Base-by-base conservation (phyloP, 2,888 invertebrate genomes). In the Schizotus pectinicornis region DNA sequence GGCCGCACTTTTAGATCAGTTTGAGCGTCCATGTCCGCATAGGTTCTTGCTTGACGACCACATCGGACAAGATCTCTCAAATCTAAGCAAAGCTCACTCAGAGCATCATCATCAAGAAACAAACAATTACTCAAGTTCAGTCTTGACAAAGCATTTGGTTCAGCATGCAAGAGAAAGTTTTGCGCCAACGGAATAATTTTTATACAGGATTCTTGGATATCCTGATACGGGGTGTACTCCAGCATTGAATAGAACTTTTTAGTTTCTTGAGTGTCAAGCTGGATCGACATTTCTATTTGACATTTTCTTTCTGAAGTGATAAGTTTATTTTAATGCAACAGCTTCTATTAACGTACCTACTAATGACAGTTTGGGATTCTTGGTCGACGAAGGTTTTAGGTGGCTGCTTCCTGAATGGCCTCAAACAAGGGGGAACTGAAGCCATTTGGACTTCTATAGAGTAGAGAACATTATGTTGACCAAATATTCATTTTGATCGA, bases 1-100 rank as follows among this genome's bases (percentile, higher is more conserved):
- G 74, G 74, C 8, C 50, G 39, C 5, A 73, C 74, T 3, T 50
- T 63, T 2, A 74, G 42, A 41, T 50, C 49, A 0, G 73, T 74
- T 64, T 73, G 72, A 3, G 54, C 56, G 31, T 57, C 63, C 47
- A 31, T 13, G 6, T 67, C 61, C 31, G n/a, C 14, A 39, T 38
- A 37, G 22, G 42, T 36, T 35, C 7, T 12, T 14, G 6, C 7
- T 39, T 9, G 33, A 36, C 2, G 3, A 7, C 38, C 32, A 11
- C 45, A 22, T 9, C 39, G 32, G 1, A 35, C 8, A 2, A 43
- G 22, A 6, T 43, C 56, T n/a, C 34, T 36, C 14, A 56, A n/a
- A 7, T 59, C 54, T 31, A 49, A 30, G 33, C 50, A 55, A 6
- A 61, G n/a, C 30, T 61, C 61, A 30, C 51, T 54, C 11, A 61